Conservation (phyloP, 2,113 vertebrate species). For the Saccopteryx leptura region DNA sequence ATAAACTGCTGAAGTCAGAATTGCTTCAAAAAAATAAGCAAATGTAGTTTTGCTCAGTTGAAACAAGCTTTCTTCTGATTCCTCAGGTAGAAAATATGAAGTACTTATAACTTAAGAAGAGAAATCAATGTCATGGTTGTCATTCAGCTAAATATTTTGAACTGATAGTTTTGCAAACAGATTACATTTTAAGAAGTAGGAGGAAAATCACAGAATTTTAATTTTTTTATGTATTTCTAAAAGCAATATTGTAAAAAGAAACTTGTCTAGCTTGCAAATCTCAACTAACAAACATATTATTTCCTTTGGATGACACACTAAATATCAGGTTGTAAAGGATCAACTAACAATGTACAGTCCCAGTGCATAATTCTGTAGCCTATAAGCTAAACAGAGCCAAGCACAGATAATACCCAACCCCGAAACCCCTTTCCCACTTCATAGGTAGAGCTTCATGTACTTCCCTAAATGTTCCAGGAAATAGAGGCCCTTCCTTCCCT, state of each 20-base stretch:
- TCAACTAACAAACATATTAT: slow-evolving; percentile 11
- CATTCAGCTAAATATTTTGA: slow-evolving; percentile 61
- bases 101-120: not conserved
- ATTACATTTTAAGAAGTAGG: not conserved
- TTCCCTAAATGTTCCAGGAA: not conserved
- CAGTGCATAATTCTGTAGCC: not conserved
- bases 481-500: not conserved
- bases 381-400: not conserved
- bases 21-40: slow-evolving; percentile 9
- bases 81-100: not conserved
- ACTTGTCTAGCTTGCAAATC: not conserved
- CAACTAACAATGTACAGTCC: not conserved
- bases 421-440: not conserved
- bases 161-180: slow-evolving; percentile 12
- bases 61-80: slow-evolving; percentile 51
- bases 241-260: not conserved
- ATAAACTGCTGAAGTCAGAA: slow-evolving; percentile 59
- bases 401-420: not conserved
- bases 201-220: not conserved
- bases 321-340: not conserved
- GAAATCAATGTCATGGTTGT: slow-evolving; percentile 8
- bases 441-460: not conserved
- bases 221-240: not conserved
- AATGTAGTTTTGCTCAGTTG: slow-evolving; percentile 6
- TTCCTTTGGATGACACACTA: not conserved